Conservation (phyloP, 2,888 invertebrate genomes). For the Nezara viridula region DNA sequence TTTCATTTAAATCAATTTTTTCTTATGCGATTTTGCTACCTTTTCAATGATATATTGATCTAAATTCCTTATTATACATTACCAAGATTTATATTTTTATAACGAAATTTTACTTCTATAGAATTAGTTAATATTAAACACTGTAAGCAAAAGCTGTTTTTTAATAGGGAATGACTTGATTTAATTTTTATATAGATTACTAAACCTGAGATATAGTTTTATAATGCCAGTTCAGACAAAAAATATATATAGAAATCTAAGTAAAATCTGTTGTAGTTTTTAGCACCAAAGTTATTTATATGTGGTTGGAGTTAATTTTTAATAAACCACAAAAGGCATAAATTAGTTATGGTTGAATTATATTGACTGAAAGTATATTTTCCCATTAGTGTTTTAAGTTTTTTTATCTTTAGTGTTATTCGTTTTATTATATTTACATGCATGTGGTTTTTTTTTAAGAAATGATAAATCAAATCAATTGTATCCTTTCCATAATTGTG, state of each 20-base stretch:
- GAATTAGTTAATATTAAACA: neutral
- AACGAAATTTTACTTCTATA: constrained; percentile 5
- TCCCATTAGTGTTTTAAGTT: neutral
- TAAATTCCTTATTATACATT: constrained; percentile 17
- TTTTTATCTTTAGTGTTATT: neutral
- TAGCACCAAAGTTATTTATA: constrained; percentile 9
- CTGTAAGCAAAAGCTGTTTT: neutral
- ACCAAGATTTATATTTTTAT: constrained; percentile 41
- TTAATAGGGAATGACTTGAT: neutral
- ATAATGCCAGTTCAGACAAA: neutral
- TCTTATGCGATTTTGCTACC: neutral
- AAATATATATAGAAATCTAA: neutral
- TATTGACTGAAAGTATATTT: constrained; percentile 4
- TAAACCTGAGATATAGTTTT: constrained; percentile 1
- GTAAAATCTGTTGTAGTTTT: neutral
- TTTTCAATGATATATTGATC: neutral
- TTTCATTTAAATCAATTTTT: neutral
- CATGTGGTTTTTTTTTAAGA: neutral
- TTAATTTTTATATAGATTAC: neutral
- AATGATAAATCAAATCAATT: neutral
- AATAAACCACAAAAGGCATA: constrained; percentile 5
- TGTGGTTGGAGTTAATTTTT: neutral
- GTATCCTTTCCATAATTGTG: neutral
- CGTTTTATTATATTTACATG: neutral
- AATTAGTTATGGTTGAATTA: constrained; percentile 15